Percentiles rank a stretch among this genome's conserved stretches.
Conservation (phyloP, 2,797 vertebrate genomes). For the Poecilia gillii region DNA sequence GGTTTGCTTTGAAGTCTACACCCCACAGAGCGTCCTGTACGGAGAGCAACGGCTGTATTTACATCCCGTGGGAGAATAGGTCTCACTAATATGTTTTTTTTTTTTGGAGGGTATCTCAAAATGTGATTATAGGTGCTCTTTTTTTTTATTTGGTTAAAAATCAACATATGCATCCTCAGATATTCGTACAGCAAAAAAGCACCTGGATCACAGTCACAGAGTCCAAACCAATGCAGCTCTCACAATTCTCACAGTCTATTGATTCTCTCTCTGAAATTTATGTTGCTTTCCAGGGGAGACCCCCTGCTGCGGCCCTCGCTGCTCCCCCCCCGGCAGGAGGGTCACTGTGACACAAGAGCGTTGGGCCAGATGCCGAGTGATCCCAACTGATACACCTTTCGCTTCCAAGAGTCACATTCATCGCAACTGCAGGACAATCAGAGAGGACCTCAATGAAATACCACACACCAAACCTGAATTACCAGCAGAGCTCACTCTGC, state of each 20-base stretch:
- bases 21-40: slow-evolving; percentile 87
- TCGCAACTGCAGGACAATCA: slow-evolving; percentile 67
- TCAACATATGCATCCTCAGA: not conserved
- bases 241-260: slow-evolving; percentile 80
- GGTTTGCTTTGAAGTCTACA: slow-evolving; percentile 86
- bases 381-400: slow-evolving; percentile 81
- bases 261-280: slow-evolving; percentile 86
- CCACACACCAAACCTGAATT: slow-evolving; percentile 70
- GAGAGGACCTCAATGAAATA: slow-evolving; percentile 64
- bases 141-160: slow-evolving; percentile 48
- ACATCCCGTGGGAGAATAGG: slow-evolving; percentile 81
- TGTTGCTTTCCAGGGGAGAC: slow-evolving; percentile 79
- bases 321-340: slow-evolving; percentile 71
- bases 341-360: slow-evolving; percentile 84
- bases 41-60: slow-evolving; percentile 81
- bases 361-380: slow-evolving; percentile 83
- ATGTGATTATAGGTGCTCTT: slow-evolving; percentile 21
- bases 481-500: slow-evolving; percentile 51
- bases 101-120: slow-evolving; percentile 48
- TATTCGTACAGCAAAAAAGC: slow-evolving; percentile 47
- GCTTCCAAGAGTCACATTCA: slow-evolving; percentile 74
- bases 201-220: slow-evolving; percentile 66
- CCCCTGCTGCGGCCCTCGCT: slow-evolving; percentile 82
- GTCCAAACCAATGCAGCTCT: slow-evolving; percentile 77
- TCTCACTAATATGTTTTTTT: slow-evolving; percentile 65